A percentile compares a stretch with the other conserved stretches of the same genome.
phyloP scores from a whole-genome alignment of 1,140 invertebrate genomes.

The Lepidurus apus region DNA sequence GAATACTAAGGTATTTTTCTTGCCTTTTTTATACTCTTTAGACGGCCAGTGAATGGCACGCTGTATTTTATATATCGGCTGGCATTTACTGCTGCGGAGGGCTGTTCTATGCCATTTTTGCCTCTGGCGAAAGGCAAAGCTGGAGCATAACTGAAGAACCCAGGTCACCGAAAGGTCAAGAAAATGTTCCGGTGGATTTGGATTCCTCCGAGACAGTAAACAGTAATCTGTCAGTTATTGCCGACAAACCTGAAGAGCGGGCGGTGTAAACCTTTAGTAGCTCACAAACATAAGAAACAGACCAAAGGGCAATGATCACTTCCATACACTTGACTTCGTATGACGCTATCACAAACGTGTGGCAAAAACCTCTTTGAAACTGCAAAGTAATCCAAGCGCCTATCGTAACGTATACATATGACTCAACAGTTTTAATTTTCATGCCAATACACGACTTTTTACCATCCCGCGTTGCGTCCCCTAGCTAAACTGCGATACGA shows the following conservation, averaged over 20 bases:
- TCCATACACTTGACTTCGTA: conserved; percentile 65
- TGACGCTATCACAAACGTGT: conserved; percentile 72
- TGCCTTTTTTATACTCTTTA: conserved; percentile 46
- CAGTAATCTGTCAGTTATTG: not conserved
- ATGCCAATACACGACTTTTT: conserved; percentile 42
- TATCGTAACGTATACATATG: conserved; percentile 41
- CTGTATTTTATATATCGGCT: conserved; percentile 75
- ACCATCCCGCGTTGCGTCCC: conserved; percentile 91
- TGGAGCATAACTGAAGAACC: conserved; percentile 51
- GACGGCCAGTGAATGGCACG: conserved; percentile 69
- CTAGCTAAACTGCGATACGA: conserved; percentile 78
- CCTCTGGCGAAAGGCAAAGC: conserved; percentile 68
- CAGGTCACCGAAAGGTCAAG: not conserved
- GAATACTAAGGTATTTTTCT: not conserved
- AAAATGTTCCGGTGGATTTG: not conserved
- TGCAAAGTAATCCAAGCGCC: conserved; percentile 92
- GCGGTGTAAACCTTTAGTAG: not conserved
- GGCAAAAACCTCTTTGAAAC: conserved; percentile 70
- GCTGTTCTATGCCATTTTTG: conserved; percentile 69
- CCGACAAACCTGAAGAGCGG: not conserved
- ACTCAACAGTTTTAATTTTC: not conserved
- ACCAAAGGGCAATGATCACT: conserved; percentile 83
- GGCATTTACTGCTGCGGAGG: conserved; percentile 70
- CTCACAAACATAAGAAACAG: conserved; percentile 48
- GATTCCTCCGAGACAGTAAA: not conserved